Percentiles rank a stretch among this genome's conserved stretches.
Evolutionary conservation across 1,140 invertebrate species (phyloP).

Genomic region (Heliconius himera): DNA sequence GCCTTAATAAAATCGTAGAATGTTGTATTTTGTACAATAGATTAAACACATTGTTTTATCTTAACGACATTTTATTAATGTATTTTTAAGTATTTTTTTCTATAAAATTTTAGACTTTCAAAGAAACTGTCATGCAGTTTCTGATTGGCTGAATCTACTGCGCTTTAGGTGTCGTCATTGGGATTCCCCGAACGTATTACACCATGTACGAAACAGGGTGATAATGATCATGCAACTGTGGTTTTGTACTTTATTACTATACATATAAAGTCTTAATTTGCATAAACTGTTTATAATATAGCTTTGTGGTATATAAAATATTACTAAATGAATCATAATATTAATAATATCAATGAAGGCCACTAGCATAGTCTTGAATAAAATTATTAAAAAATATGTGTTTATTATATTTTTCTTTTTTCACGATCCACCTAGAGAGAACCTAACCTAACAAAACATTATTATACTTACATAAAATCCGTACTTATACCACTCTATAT

Average conservation of each 20-base stretch:
- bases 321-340: too few species aligned
- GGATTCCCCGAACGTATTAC: background rate
- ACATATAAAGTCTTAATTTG: too few species aligned
- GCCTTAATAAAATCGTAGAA: background rate
- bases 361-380: too few species aligned
- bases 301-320: too few species aligned
- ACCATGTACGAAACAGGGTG: background rate
- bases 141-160: background rate
- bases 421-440: too few species aligned
- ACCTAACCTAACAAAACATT: too few species aligned
- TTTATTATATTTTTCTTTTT: too few species aligned
- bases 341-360: too few species aligned
- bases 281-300: too few species aligned
- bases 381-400: too few species aligned
- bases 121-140: background rate
- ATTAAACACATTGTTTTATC: background rate
- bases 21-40: background rate
- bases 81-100: background rate
- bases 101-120: background rate
- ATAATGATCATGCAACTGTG: background rate
- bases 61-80: background rate
- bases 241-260: background rate
- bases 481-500: too few species aligned
- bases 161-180: background rate
- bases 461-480: too few species aligned